Evolutionary conservation across 2,888 invertebrate species (phyloP).

Genomic region (Eilema depressum): DNA sequence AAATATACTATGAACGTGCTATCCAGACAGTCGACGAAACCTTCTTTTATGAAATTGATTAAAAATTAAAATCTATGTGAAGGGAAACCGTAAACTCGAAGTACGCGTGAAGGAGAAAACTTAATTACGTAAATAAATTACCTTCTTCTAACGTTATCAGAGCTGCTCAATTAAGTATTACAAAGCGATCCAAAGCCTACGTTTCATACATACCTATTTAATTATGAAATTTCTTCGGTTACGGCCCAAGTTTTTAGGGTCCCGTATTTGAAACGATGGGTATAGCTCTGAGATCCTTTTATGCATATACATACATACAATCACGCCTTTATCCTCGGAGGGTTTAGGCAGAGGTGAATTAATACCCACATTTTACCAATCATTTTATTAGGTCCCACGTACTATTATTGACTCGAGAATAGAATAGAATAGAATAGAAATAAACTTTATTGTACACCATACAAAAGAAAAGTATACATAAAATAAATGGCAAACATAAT

Average conservation of each 20-base stretch:
- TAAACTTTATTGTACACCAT: no score
- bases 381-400: no score
- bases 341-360: no score
- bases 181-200: background rate
- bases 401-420: no score
- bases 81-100: background rate
- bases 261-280: background rate
- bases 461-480: no score
- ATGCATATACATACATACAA: no score
- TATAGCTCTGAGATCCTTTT: no score
- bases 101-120: background rate
- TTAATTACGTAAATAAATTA: background rate
- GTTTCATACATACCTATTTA: conserved; percentile 1
- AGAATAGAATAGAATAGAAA: no score
- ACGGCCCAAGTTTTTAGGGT: background rate
- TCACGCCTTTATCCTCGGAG: no score
- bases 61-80: background rate
- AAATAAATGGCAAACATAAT: no score
- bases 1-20: background rate
- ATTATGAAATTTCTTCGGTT: background rate
- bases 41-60: background rate
- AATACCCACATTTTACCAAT: no score
- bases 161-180: background rate
- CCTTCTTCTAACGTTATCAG: background rate
- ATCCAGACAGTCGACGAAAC: background rate